Evolutionary conservation across 2,113 vertebrate species (phyloP).

Genomic region (Carassius auratus): DNA sequence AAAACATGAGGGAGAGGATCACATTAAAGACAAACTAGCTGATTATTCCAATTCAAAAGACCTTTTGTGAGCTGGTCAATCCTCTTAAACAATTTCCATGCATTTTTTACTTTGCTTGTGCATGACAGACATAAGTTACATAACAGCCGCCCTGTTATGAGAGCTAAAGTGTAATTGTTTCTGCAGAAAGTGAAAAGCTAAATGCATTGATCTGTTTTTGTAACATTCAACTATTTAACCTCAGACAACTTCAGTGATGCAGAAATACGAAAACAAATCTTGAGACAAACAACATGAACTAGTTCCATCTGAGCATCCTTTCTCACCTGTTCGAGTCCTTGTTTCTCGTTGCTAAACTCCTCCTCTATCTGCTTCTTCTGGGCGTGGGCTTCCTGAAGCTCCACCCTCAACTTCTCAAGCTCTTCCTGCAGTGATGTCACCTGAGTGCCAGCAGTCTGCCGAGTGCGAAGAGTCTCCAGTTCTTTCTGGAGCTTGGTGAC

Average conservation of each 20-base stretch:
- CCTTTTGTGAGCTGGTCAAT: background rate
- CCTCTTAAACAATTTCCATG: constrained; percentile 1
- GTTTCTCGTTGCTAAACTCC: constrained; percentile 79
- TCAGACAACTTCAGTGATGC: background rate
- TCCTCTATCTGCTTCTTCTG: constrained; percentile 82
- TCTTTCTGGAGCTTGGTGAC: constrained; percentile 85
- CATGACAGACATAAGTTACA: background rate
- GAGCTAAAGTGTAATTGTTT: background rate
- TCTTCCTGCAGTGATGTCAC: constrained; percentile 81
- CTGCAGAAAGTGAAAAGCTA: background rate
- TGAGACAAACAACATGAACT: background rate
- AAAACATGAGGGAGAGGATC: background rate
- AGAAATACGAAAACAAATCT: background rate
- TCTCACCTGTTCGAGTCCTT: constrained; percentile 80
- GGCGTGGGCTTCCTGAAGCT: constrained; percentile 76
- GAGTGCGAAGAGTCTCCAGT: constrained; percentile 74
- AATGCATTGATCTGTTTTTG: background rate
- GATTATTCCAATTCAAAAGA: background rate
- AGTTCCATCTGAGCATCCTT: background rate
- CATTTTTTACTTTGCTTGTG: background rate
- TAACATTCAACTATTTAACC: background rate
- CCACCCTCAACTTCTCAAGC: constrained; percentile 74
- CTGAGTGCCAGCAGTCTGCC: constrained; percentile 62
- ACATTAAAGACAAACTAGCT: background rate
- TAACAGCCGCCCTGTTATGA: background rate